These are phyloP conservation scores for Drosophila infuscata DNA, from an alignment of 2,888 invertebrate genomes.

Conservation along the genomic window DNA sequence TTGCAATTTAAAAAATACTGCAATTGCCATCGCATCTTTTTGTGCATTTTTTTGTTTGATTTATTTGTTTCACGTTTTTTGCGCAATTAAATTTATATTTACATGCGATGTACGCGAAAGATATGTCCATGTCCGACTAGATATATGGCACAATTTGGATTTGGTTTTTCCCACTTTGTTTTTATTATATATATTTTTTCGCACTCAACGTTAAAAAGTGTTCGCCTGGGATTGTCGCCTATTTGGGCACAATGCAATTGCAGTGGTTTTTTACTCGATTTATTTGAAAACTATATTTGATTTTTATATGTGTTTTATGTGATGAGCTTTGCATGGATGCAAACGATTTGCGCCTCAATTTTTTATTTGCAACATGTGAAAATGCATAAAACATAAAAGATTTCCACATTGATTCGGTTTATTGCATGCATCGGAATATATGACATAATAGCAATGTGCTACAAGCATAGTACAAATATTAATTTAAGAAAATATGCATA, in stretches of 20 bases:
- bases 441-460: slow-evolving; percentile 11
- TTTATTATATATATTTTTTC: slow-evolving; percentile 6
- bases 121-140: slow-evolving; percentile 51
- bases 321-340: slow-evolving; percentile 43
- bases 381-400: slow-evolving; percentile 49
- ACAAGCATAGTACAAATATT: background rate
- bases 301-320: slow-evolving; percentile 43
- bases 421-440: slow-evolving; percentile 20
- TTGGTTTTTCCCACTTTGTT: slow-evolving; percentile 7
- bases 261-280: slow-evolving; percentile 14
- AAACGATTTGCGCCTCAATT: slow-evolving; percentile 53
- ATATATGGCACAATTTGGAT: slow-evolving; percentile 55
- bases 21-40: slow-evolving; percentile 22
- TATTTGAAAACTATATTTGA: slow-evolving; percentile 54
- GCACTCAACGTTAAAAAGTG: background rate
- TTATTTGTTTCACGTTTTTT: slow-evolving; percentile 56
- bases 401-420: slow-evolving; percentile 56
- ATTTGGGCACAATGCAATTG: slow-evolving; percentile 26
- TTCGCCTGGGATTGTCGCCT: slow-evolving; percentile 7
- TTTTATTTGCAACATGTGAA: slow-evolving; percentile 31
- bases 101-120: slow-evolving; percentile 46
- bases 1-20: slow-evolving; percentile 10
- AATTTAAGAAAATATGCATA: background rate
- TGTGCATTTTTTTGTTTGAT: slow-evolving; percentile 39
- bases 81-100: slow-evolving; percentile 78